Evolutionary conservation across 2,888 invertebrate genomes (phyloP).

Genomic region (Dioctria linearis): DNA sequence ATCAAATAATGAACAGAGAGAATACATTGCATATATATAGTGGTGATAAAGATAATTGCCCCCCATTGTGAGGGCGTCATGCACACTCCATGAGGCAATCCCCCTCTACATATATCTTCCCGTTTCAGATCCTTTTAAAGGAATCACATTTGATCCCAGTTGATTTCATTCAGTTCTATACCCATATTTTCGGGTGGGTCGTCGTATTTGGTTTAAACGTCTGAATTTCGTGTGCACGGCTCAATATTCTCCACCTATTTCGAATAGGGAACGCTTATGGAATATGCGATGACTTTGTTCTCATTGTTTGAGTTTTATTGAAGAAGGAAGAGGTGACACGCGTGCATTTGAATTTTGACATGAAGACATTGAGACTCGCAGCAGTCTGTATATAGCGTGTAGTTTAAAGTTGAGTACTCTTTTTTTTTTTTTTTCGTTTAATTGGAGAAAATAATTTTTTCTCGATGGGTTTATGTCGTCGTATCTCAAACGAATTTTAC

Average conservation of each 20-base stretch:
- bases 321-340: conserved; percentile 34
- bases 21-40: not conserved
- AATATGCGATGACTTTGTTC: conserved; percentile 33
- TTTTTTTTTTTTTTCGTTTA: conserved; percentile 8
- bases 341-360: conserved; percentile 14
- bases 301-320: conserved; percentile 28
- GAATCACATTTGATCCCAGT: not conserved
- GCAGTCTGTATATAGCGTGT: no score
- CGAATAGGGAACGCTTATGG: conserved; percentile 17
- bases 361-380: no score
- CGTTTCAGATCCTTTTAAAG: not conserved
- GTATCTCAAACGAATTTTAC: not conserved
- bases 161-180: not conserved
- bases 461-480: not conserved
- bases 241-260: not conserved
- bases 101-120: not conserved
- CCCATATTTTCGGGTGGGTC: not conserved
- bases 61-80: conserved; percentile 43
- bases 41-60: conserved; percentile 28
- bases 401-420: not conserved
- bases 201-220: conserved; percentile 9
- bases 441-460: conserved; percentile 32
- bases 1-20: conserved; percentile 7
- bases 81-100: conserved; percentile 15
- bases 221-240: not conserved